Evolutionary conservation across 2,888 invertebrate genomes (phyloP).

Genomic region (Endomychus coccineus): DNA sequence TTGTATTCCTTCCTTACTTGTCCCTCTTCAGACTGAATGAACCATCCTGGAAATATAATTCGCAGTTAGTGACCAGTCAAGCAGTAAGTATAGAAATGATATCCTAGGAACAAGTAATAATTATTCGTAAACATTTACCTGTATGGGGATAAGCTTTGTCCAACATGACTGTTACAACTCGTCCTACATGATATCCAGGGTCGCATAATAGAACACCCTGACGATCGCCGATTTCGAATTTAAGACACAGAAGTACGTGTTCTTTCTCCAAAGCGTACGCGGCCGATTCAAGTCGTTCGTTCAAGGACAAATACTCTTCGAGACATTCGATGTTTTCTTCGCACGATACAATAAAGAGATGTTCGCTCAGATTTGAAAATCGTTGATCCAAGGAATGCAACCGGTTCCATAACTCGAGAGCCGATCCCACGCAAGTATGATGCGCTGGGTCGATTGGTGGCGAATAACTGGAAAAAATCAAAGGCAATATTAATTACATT

Average conservation of each 20-base stretch:
- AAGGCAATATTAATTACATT: not conserved
- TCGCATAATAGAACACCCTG: slow-evolving; percentile 74
- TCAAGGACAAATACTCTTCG: slow-evolving; percentile 54
- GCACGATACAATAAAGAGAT: slow-evolving; percentile 73
- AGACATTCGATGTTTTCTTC: slow-evolving; percentile 71
- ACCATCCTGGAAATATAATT: slow-evolving; percentile 57
- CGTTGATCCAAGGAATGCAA: slow-evolving; percentile 55
- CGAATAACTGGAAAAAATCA: slow-evolving; percentile 49
- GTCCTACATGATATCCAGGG: slow-evolving; percentile 84
- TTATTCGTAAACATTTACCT: slow-evolving; percentile 43
- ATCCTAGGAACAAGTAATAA: not conserved
- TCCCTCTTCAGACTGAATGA: slow-evolving; percentile 70
- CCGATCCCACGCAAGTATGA: slow-evolving; percentile 85
- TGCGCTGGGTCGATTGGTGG: slow-evolving; percentile 71
- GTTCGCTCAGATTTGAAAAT: slow-evolving; percentile 59
- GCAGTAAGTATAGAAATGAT: not conserved
- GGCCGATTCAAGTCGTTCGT: slow-evolving; percentile 50
- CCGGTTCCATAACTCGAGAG: slow-evolving; percentile 67
- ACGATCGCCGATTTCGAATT: slow-evolving; percentile 64
- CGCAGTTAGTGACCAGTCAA: not conserved
- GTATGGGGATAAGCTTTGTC: slow-evolving; percentile 82
- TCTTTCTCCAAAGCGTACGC: slow-evolving; percentile 71
- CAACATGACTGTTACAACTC: slow-evolving; percentile 79
- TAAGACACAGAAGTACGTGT: slow-evolving; percentile 76
- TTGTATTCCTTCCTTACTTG: slow-evolving; percentile 76